These are phyloP conservation scores for Oncorhynchus clarkii DNA, from an alignment of 2,113 vertebrate species.

Conservation along the genomic window DNA sequence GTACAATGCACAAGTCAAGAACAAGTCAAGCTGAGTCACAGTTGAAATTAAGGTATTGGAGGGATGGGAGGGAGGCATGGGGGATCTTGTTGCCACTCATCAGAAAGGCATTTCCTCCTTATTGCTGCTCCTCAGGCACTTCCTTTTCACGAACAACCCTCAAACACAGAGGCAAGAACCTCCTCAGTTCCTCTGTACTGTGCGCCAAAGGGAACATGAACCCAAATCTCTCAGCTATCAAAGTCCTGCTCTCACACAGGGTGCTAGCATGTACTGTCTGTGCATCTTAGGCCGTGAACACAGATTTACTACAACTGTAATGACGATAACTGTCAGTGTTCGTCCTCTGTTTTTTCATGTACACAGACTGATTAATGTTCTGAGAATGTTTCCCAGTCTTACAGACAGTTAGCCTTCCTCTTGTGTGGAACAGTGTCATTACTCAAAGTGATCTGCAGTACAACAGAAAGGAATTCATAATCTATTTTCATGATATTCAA, in stretches of 20 bases:
- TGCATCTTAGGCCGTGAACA: constrained; percentile 25
- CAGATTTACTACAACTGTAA: background rate
- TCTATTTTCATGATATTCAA: background rate
- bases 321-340: background rate
- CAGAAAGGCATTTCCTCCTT: constrained; percentile 74
- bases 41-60: background rate
- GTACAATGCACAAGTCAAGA: background rate
- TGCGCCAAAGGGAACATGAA: background rate
- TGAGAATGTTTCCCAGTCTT: background rate
- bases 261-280: background rate
- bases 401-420: background rate
- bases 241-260: constrained; percentile 22
- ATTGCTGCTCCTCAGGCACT: constrained; percentile 47
- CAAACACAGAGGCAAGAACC: constrained; percentile 15
- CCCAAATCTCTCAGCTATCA: constrained; percentile 5
- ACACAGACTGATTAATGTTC: background rate
- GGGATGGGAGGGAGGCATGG: constrained; percentile 16
- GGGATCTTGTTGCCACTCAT: constrained; percentile 54
- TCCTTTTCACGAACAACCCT: constrained; percentile 50
- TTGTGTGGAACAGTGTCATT: background rate
- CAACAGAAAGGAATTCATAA: background rate
- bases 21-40: background rate
- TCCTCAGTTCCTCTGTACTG: background rate
- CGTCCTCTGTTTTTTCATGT: background rate
- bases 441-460: background rate